These are phyloP conservation scores for Scaptomyza pallida DNA, from an alignment of 1,140 invertebrate genomes.

Conservation along the genomic window DNA sequence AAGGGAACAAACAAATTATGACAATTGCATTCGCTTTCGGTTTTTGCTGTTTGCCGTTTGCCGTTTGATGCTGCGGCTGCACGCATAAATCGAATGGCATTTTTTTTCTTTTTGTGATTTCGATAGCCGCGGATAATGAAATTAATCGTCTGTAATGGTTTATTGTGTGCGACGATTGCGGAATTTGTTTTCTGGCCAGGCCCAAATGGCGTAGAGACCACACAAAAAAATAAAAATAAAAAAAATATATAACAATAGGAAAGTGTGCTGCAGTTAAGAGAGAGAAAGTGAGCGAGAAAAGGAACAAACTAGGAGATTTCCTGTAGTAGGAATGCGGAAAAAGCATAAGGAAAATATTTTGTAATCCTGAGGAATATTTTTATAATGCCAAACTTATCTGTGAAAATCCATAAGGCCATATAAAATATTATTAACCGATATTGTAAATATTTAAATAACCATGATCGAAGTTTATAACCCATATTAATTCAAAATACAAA, in stretches of 20 bases:
- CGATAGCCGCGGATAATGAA: constrained; percentile 73
- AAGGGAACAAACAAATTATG: constrained; percentile 24
- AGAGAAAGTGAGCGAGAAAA: neutral
- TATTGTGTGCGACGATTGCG: constrained; percentile 70
- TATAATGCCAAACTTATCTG: too few relatives aligned
- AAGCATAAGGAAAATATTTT: constrained; percentile 2
- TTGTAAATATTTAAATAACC: too few relatives aligned
- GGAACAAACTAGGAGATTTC: neutral
- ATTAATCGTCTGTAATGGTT: constrained; percentile 83
- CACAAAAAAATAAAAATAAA: constrained; percentile 21
- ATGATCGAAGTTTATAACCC: too few relatives aligned
- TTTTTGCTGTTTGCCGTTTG: neutral
- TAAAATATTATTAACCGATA: too few relatives aligned
- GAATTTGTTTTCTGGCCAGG: constrained; percentile 52
- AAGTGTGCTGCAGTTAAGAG: neutral
- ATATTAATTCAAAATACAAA: too few relatives aligned
- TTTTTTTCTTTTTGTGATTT: too few relatives aligned
- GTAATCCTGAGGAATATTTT: too few relatives aligned
- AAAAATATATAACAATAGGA: neutral
- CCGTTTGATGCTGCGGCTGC: constrained; percentile 59
- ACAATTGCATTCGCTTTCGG: constrained; percentile 67
- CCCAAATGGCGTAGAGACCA: constrained; percentile 20
- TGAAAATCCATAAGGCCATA: too few relatives aligned
- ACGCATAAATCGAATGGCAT: constrained; percentile 76
- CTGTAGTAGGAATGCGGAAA: neutral